Conservation (phyloP, 2,888 invertebrate genomes). For the Megamerina dolium region DNA sequence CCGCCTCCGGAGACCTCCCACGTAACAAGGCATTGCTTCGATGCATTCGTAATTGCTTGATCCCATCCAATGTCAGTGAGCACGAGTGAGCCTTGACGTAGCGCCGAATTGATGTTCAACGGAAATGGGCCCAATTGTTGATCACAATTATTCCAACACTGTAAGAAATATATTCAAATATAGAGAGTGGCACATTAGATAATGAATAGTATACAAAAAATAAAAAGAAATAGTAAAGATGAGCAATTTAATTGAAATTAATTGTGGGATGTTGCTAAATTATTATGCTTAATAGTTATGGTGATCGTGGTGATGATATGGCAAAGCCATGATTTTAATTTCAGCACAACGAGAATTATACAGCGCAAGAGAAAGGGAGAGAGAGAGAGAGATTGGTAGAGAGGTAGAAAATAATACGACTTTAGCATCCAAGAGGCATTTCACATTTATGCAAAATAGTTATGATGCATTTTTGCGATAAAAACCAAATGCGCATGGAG, state of each 20-base stretch:
- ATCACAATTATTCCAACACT: constrained; percentile 42
- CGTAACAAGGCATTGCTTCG: constrained; percentile 64
- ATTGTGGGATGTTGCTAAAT: background rate
- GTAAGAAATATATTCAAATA: constrained; percentile 18
- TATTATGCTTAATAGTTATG: no score
- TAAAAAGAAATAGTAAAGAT: background rate
- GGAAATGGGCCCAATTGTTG: constrained; percentile 37
- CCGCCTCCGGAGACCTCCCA: constrained; percentile 81
- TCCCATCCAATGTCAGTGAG: constrained; percentile 39
- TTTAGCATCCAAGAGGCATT: no score
- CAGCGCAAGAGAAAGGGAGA: no score
- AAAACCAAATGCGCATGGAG: no score
- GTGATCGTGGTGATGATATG: no score
- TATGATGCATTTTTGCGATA: no score
- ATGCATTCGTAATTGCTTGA: constrained; percentile 38
- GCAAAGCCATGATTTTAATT: no score
- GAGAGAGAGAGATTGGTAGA: no score
- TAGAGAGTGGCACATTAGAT: constrained; percentile 3
- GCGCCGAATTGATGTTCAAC: constrained; percentile 34
- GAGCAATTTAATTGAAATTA: constrained; percentile 3
- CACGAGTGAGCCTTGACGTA: constrained; percentile 36
- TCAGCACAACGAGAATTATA: no score
- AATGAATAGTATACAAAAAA: background rate
- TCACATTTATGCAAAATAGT: no score
- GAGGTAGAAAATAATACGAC: no score